A percentile compares a stretch with the other conserved stretches of the same genome.
Evolutionary conservation across 2,888 invertebrate species (phyloP).

Genomic region (Stenichneumon culpator): DNA sequence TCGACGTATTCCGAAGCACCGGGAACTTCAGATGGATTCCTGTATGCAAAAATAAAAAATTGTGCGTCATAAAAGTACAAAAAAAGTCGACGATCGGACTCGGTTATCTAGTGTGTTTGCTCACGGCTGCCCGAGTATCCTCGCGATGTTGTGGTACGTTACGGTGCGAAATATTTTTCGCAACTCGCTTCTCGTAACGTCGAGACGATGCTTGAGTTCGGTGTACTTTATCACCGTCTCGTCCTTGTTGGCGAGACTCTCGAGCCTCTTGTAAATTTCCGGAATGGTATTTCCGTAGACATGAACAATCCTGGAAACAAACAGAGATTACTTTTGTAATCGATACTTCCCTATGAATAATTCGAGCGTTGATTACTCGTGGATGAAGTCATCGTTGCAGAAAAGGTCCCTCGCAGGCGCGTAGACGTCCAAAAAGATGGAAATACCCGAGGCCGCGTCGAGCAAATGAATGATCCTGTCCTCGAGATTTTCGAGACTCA

Average conservation of each 20-base stretch:
- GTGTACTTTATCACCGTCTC: slow-evolving; percentile 82
- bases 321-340: background rate
- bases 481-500: slow-evolving; percentile 86
- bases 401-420: slow-evolving; percentile 87
- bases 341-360: background rate
- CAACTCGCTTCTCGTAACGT: slow-evolving; percentile 86
- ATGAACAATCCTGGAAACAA: slow-evolving; percentile 88
- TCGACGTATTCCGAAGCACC: slow-evolving; percentile 81
- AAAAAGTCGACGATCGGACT: background rate
- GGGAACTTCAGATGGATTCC: slow-evolving; percentile 74
- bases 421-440: slow-evolving; percentile 90
- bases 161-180: slow-evolving; percentile 85
- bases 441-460: slow-evolving; percentile 90
- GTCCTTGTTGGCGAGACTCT: slow-evolving; percentile 84
- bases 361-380: slow-evolving; percentile 81
- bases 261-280: slow-evolving; percentile 89
- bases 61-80: slow-evolving; percentile 58
- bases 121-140: slow-evolving; percentile 83
- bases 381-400: slow-evolving; percentile 87
- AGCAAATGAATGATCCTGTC: slow-evolving; percentile 90
- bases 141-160: slow-evolving; percentile 82
- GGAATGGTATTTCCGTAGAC: slow-evolving; percentile 92
- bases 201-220: slow-evolving; percentile 85
- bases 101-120: slow-evolving; percentile 43
- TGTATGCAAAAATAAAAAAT: slow-evolving; percentile 69